Conservation (phyloP, 1,140 invertebrate species). For the Diabrotica virgifera region DNA sequence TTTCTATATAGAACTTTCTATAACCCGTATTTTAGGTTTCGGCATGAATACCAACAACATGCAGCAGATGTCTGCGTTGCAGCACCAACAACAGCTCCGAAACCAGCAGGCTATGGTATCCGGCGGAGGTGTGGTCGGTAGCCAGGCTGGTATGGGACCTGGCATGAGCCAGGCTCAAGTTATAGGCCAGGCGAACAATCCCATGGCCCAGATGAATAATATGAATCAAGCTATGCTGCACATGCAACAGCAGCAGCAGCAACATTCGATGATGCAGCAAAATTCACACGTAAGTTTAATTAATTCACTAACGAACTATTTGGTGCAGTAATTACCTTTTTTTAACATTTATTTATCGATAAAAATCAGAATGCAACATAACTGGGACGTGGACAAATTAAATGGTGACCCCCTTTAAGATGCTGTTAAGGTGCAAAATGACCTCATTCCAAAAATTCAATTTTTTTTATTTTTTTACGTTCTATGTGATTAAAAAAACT, state of each 20-base stretch:
- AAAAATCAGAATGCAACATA: no score
- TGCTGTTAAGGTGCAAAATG: no score
- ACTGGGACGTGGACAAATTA: no score
- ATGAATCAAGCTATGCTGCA: constrained; percentile 54
- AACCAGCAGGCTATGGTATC: constrained; percentile 42
- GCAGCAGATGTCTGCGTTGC: constrained; percentile 42
- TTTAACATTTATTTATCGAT: neutral
- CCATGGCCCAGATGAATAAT: constrained; percentile 49
- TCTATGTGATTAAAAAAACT: no score
- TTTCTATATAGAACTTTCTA: neutral
- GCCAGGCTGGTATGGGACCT: constrained; percentile 35
- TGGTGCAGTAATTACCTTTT: neutral
- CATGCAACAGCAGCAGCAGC: constrained; percentile 56
- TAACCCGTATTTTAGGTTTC: constrained; percentile 30
- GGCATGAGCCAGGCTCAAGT: constrained; percentile 35
- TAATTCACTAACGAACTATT: no score
- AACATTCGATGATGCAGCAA: constrained; percentile 38
- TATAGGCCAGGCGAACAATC: constrained; percentile 31
- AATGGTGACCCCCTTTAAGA: no score
- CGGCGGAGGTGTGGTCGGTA: constrained; percentile 27
- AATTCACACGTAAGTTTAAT: constrained; percentile 40
- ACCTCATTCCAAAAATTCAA: no score
- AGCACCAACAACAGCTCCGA: constrained; percentile 45
- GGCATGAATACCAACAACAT: constrained; percentile 44
- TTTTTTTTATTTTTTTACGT: no score